These are phyloP conservation scores for Cathartes aura DNA, from an alignment of 2,113 vertebrate species.

Conservation along the genomic window DNA sequence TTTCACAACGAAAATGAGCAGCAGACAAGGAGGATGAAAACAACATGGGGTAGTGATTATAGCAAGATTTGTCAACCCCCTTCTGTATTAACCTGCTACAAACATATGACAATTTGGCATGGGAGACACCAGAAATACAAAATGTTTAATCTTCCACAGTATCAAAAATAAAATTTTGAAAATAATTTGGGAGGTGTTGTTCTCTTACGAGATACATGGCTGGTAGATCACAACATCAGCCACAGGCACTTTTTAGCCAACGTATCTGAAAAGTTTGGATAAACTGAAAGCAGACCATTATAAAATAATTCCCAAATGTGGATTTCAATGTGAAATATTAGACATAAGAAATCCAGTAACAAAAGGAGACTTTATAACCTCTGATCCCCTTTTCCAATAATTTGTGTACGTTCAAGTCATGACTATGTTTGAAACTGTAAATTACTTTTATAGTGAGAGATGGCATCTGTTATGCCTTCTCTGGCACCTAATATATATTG, in stretches of 20 bases:
- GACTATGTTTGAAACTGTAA: slow-evolving; percentile 37
- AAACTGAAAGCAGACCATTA: slow-evolving; percentile 13
- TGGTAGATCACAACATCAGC: neutral
- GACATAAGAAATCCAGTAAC: slow-evolving; percentile 2
- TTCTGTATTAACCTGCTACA: slow-evolving; percentile 39
- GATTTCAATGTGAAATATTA: neutral
- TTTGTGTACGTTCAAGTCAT: slow-evolving; percentile 12
- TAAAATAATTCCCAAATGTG: slow-evolving; percentile 19
- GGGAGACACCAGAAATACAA: neutral
- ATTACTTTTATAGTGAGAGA: slow-evolving; percentile 55
- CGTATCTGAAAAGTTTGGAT: neutral
- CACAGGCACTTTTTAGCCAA: neutral
- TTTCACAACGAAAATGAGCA: slow-evolving; percentile 75
- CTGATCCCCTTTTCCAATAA: slow-evolving; percentile 36
- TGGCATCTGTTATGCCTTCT: slow-evolving; percentile 64
- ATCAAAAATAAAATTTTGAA: neutral
- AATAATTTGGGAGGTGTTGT: neutral
- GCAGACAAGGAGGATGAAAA: slow-evolving; percentile 69
- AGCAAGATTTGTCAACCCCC: slow-evolving; percentile 56
- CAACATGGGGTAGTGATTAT: slow-evolving; percentile 70
- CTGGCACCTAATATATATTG: slow-evolving; percentile 57
- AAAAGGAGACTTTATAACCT: slow-evolving; percentile 36
- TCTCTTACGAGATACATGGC: neutral
- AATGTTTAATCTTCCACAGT: neutral
- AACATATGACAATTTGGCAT: slow-evolving; percentile 45